Evolutionary conservation across 2,797 vertebrate genomes (phyloP), one percentile per base, ranked within the genome.

Genomic region (Pangasius djambal): DNA sequence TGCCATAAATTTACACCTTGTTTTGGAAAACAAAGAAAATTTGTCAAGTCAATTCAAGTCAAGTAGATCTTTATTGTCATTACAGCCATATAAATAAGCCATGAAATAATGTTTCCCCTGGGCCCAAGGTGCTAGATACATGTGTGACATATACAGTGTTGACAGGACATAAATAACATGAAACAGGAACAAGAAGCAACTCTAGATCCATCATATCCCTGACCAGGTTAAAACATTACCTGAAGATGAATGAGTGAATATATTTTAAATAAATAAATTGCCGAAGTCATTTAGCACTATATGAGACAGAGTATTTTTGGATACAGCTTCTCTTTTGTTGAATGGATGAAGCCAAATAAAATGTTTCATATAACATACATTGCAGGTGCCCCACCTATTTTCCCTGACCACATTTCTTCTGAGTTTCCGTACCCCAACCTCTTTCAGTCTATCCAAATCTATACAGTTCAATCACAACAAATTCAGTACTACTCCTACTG

Each of bases 401-500:
- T 28, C 6, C 28, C 75, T 78, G 75, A 52, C 28, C 75, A 52
- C 28, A 18, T 78, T 78, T 52, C 6, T n/a, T 13, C 18, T 5
- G 9, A 4, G 16, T 22, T 81, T 81, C 52, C 9, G 10, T 81
- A 22, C 18, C 0, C 15, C 8, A 34, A 81, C 31, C n/a, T 81
- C 16, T 57, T 34, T 57, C 16, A 81, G 28, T 78, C 81, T 77
- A 83, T 78, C 63, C 83, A 88, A 90, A 83, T 44, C 86, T 86
- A 65, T 83, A 89, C 65, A 88, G 52, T 85, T 84, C 63, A 63
- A 87, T 79, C 28, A 86, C 83, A 28, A 81, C 9, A 89, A 57
- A 65, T 63, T 88, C 48, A 88, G 79, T 82, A 89, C 28, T 16
- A 91, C 69, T 50, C 86, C 67, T 86, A 82, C 90, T 91, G 91